Evolutionary conservation across 1,140 invertebrate genomes (phyloP), one percentile per base, ranked within the genome.

Genomic region (Maniola jurtina): DNA sequence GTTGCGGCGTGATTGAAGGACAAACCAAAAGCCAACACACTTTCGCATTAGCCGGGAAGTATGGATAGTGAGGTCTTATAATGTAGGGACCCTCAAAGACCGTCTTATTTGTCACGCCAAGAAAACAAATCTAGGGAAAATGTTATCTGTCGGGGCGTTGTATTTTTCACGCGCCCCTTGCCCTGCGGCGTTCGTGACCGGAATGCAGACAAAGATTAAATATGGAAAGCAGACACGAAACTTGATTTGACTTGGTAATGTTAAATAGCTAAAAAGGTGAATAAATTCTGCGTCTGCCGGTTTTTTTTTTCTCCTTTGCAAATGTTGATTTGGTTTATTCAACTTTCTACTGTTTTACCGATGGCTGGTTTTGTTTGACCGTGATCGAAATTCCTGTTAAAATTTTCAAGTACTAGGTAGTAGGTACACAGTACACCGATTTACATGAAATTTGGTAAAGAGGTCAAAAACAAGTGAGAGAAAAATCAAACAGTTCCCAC

Each of bases 141-240:
- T 55, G 7, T 55, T 55, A 55, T 55, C 52, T 55, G 52, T 55
- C 52, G 13, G 8, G 52, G 25, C 13, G 52, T 55, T 55, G 52
- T 55, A 55, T 55, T 55, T 55, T 55, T 55, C 52, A 55, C 52
- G 52, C 52, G 52, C 52, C 52, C 16, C 52, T 52, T 55, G 52
- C 52, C 52, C 52, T 55, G 52, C 16, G 15, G 42, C 42, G 11
- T 45, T 63, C 71, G 69, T 74, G 72, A 68, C 65, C 65, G 50
- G 72, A 68, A 68, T 74, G 52, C 42, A 38, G 40, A 25, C 57
- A 62, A 47, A 64, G 47, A 55, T 57, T 63, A 68, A 64, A 68
- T 50, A 66, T 59, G 59, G 59, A 61, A 50, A 61, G 45, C 59
- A 61, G 59, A 61, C 59, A 40, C 55, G 55, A 57, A 40, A 61